phyloP scores from a whole-genome alignment of 2,113 vertebrate species.

The Onychorhynchus coronatus region DNA sequence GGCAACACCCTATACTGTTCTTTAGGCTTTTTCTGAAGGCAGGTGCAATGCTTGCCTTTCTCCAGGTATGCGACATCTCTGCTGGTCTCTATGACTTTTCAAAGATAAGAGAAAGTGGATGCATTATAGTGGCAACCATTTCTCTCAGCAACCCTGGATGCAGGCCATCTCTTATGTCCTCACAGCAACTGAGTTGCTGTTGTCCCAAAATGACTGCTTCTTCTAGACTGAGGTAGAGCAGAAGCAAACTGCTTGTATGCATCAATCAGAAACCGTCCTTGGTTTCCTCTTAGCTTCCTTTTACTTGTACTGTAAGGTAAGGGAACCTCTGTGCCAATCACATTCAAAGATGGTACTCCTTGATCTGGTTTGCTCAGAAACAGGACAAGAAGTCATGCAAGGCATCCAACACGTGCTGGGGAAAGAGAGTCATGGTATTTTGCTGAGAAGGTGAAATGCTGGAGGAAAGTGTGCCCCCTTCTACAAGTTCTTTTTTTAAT shows the following conservation, averaged over 20 bases:
- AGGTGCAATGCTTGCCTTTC: background rate
- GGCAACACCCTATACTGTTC: too few species aligned
- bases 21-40: background rate
- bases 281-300: background rate
- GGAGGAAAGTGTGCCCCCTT: background rate
- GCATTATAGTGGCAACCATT: background rate
- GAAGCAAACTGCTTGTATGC: background rate
- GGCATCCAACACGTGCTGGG: rapidly evolving
- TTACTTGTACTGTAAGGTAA: background rate
- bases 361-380: background rate
- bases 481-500: background rate
- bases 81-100: background rate
- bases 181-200: background rate
- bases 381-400: background rate
- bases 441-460: background rate
- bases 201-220: background rate
- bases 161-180: background rate
- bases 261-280: background rate
- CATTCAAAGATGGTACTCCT: background rate
- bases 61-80: background rate
- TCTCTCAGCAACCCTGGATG: background rate
- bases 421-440: background rate
- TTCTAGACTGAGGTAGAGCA: background rate
- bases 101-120: background rate
- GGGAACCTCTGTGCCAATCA: background rate